Evolutionary conservation across 2,797 vertebrate genomes (phyloP).

Genomic region (Manis javanica): DNA sequence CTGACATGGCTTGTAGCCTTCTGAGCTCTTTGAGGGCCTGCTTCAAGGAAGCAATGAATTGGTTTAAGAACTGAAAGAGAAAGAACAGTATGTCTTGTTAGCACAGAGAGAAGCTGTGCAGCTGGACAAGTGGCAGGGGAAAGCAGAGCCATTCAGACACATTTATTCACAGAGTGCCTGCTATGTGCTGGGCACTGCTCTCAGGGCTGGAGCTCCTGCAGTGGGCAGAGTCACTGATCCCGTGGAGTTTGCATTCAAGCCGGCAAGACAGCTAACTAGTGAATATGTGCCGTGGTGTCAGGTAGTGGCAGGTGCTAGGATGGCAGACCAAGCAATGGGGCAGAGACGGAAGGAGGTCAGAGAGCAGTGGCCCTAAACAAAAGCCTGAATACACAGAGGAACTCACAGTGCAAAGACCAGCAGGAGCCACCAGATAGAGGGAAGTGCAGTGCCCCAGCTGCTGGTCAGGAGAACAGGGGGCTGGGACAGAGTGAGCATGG

Average conservation of each 20-base stretch:
- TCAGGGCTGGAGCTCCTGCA: not conserved
- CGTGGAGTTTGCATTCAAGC: not conserved
- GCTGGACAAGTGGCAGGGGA: not conserved
- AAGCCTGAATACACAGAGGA: not conserved
- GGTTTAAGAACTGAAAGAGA: not conserved
- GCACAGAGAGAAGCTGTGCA: not conserved
- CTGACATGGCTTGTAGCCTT: not conserved
- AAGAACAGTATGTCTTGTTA: not conserved
- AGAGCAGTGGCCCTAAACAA: not conserved
- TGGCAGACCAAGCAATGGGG: not conserved
- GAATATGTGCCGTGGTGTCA: not conserved
- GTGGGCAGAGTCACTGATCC: not conserved
- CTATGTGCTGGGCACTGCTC: not conserved
- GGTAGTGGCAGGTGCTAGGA: not conserved
- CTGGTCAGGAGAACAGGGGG: rapidly evolving
- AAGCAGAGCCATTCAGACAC: not conserved
- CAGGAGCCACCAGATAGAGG: not conserved
- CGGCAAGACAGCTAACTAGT: not conserved
- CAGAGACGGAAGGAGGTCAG: not conserved
- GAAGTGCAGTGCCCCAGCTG: not conserved
- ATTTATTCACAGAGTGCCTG: not conserved
- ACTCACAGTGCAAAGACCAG: not conserved
- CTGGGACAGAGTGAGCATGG: not conserved
- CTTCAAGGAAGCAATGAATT: not conserved
- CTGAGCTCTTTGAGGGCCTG: not conserved